phyloP scores from a whole-genome alignment of 2,888 invertebrate species.

The Schizaphis graminum region DNA sequence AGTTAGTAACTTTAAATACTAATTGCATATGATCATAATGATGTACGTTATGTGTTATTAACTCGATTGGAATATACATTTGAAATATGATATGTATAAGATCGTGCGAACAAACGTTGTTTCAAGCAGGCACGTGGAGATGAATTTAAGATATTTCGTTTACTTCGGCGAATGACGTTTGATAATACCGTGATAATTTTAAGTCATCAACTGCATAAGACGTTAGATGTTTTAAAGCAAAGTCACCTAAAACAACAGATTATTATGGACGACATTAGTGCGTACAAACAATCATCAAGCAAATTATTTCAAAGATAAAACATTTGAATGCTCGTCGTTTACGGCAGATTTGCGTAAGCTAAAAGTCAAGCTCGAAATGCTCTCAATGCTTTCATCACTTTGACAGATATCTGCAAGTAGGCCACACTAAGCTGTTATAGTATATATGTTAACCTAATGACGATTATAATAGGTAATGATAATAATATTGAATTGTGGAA shows the following conservation, averaged over 20 bases:
- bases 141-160: background rate
- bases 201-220: background rate
- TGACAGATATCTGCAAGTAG: background rate
- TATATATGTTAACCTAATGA: background rate
- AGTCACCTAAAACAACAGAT: background rate
- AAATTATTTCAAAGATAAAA: slow-evolving; percentile 4
- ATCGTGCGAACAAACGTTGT: background rate
- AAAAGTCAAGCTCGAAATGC: background rate
- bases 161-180: background rate
- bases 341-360: background rate
- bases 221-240: background rate
- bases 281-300: background rate
- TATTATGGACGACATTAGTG: background rate
- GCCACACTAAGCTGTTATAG: background rate
- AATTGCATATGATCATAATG: background rate
- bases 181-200: background rate
- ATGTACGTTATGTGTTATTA: background rate
- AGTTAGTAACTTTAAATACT: background rate
- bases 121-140: background rate
- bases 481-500: background rate
- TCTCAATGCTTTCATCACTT: background rate
- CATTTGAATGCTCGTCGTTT: background rate
- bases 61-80: background rate
- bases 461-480: background rate
- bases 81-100: background rate